phyloP scores from a whole-genome alignment of 1,140 invertebrate genomes.

The Drosophila malerkotliana region DNA sequence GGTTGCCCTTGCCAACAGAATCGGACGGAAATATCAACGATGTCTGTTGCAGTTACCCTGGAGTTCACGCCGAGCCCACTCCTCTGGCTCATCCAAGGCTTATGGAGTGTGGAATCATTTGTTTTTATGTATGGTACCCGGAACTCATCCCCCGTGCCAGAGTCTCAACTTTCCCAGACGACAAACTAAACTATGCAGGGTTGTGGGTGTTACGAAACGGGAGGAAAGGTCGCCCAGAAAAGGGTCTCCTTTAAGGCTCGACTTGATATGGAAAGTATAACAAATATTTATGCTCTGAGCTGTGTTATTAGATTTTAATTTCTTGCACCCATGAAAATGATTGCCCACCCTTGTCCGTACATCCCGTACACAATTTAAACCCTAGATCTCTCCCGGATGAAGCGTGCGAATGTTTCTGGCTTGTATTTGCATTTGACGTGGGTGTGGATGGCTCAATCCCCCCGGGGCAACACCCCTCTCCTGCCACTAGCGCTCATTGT shows the following conservation, averaged over 20 bases:
- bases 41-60: constrained; percentile 66
- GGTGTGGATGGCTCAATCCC: constrained; percentile 43
- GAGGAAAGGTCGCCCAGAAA: constrained; percentile 21
- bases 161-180: constrained; percentile 7
- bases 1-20: constrained; percentile 63
- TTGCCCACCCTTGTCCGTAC: constrained; percentile 11
- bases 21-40: constrained; percentile 47
- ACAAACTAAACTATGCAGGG: constrained; percentile 66
- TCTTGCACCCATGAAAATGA: constrained; percentile 74
- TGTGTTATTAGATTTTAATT: constrained; percentile 83
- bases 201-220: constrained; percentile 24
- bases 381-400: background rate
- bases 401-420: constrained; percentile 70
- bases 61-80: constrained; percentile 13
- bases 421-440: constrained; percentile 68
- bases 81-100: constrained; percentile 14
- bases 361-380: background rate
- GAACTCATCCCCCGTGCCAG: constrained; percentile 15
- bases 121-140: constrained; percentile 56
- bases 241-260: constrained; percentile 15
- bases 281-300: constrained; percentile 82
- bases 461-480: constrained; percentile 8
- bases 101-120: constrained; percentile 75
- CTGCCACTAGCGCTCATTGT: constrained; percentile 33
- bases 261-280: constrained; percentile 70